Evolutionary conservation across 1,140 invertebrate genomes (phyloP).

Genomic region (Anoplophora glabripennis): DNA sequence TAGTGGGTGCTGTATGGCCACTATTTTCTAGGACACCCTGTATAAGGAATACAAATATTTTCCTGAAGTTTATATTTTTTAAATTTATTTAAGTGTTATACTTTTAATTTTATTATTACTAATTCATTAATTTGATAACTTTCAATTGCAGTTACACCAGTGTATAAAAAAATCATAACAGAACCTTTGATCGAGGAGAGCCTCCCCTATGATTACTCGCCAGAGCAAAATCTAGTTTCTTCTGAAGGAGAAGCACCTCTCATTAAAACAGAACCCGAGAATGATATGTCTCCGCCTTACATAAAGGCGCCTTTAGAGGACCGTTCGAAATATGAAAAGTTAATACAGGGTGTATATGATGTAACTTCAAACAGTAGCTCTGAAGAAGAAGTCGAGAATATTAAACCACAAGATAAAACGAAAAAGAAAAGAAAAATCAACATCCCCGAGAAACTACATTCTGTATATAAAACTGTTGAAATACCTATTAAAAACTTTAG

Average conservation of each 20-base stretch:
- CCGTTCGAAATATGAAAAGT: constrained; percentile 76
- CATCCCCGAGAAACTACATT: constrained; percentile 45
- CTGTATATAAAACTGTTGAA: constrained; percentile 52
- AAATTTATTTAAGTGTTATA: too few relatives aligned
- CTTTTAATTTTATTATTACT: too few relatives aligned
- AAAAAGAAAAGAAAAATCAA: constrained; percentile 42
- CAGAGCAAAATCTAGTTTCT: constrained; percentile 17
- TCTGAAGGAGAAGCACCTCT: constrained; percentile 40
- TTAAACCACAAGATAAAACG: constrained; percentile 31
- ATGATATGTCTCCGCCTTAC: constrained; percentile 55
- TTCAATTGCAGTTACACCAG: constrained; percentile 12
- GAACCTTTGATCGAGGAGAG: constrained; percentile 25
- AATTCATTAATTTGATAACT: too few relatives aligned
- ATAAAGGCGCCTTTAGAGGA: constrained; percentile 66
- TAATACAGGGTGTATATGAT: constrained; percentile 59
- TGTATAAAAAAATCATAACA: constrained; percentile 10
- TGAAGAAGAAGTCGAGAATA: constrained; percentile 51
- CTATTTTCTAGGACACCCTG: too few relatives aligned
- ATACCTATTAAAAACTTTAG: constrained; percentile 44
- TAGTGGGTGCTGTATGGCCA: too few relatives aligned
- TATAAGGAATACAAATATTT: too few relatives aligned
- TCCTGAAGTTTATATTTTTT: too few relatives aligned
- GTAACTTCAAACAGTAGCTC: constrained; percentile 59
- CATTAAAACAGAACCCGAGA: constrained; percentile 37
- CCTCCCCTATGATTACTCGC: constrained; percentile 9